Base-by-base conservation (phyloP, 2,888 invertebrate species). In the Xanthostigma xanthostigma region DNA sequence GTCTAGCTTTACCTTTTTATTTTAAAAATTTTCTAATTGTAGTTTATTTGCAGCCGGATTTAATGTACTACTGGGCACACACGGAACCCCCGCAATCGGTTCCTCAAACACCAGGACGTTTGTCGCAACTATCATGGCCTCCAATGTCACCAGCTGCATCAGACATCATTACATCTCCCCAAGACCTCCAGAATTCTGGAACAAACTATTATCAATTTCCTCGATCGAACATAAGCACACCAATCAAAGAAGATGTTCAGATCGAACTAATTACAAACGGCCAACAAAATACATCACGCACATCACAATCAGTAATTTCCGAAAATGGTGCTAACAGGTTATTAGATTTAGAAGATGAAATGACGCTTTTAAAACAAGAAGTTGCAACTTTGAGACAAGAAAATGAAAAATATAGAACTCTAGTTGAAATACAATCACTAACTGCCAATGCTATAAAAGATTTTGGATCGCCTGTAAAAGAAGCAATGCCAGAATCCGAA, bases 1-100 rank as follows among this genome's bases (percentile, higher is more conserved):
- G n/a, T n/a, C n/a, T n/a, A n/a, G n/a, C n/a, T n/a, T n/a, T n/a
- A n/a, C n/a, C n/a, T n/a, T n/a, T n/a, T n/a, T n/a, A n/a, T n/a
- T n/a, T n/a, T n/a, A n/a, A n/a, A n/a, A n/a, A 6, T 27, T 27
- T 27, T 36, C 13, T 14, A 36, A 33, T 17, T 39, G 33, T 4
- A 13, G 36, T 50, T 47, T 53, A 45, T 56, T 69, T 76, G 36
- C 68, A 92, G 92, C 84, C 88, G 50, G 88, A 85, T 67, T 76
- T 86, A 61, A 89, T 90, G 84, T 93, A 93, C 69, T 87, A 83
- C 64, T 93, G 92, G 92, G 78, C 87, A 27, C 85, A 88, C 63
- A 83, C 84, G 54, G 87, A 87, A 66, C 68, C 74, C 44, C 77
- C 81, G 48, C 70, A 76, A 37, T 70, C 76, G 44, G 74, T 79